Base-by-base conservation (phyloP, 2,113 vertebrate genomes). In the Grallaria varia region DNA sequence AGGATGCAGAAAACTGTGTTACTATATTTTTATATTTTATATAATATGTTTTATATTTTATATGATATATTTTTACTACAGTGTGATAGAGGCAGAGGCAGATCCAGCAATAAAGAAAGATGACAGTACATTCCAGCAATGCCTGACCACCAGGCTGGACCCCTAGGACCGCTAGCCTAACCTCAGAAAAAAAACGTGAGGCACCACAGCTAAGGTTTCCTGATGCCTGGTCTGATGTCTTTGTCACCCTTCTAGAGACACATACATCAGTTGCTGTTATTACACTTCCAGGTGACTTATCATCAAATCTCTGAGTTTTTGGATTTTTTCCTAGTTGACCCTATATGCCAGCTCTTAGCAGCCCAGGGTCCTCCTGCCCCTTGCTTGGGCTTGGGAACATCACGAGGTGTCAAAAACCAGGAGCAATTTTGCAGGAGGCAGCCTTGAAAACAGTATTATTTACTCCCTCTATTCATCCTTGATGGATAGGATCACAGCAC, bases 401-500 rank as follows among this genome's bases (percentile, higher is more conserved):
- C 74, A 53, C 9, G 7, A 52, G 6, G 8, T 62, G 53, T 72
- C 68, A 91, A 55, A 23, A 35, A 52, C 3, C 12, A 92, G 67
- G 66, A 74, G 25, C 71, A 90, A 88, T 90, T 96, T 93, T 87
- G 56, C 72, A 76, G 80, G 8, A 90, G 60, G 49, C 89, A 84
- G 83, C 62, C 73, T 81, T 60, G 76, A 84, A 72, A 47, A 3
- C 9, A 2, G 63, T 62, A 50, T 79, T 96, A 72, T 91, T 91
- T 71, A 47, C 23, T 91, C 47, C 19, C 28, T 76, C 77, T 81
- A 87, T 94, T 96, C 91, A 94, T 88, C 55, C 42, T 44, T 90
- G 85, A 94, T 77, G 68, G 84, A 96, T 76, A 73, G 82, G 82
- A 95, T 45, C 28, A 40, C 68, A 93, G 79, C 47, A 95, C 75